Conservation (phyloP, 2,888 invertebrate species). For the Oxyteleia sp. region DNA sequence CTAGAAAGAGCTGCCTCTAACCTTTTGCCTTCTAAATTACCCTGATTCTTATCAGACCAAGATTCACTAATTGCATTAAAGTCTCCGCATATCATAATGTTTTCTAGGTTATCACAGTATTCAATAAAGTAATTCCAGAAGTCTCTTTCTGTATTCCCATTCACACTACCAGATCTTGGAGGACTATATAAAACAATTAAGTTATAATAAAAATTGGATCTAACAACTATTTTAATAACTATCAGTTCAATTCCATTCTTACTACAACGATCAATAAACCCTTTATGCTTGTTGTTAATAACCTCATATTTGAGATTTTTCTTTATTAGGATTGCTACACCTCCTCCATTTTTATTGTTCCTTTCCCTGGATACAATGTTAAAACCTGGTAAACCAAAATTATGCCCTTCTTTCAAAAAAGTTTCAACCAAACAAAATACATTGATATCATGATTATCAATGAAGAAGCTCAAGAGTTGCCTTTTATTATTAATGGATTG, state of each 20-base stretch:
- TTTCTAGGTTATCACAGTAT: neutral
- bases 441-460: neutral
- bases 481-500: constrained; percentile 3
- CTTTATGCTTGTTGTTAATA: neutral
- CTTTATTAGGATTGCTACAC: neutral
- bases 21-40: neutral
- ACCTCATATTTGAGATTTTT: constrained; percentile 10
- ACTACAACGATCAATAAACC: neutral
- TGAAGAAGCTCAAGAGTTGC: neutral
- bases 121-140: constrained; percentile 8
- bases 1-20: neutral
- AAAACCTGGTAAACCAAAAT: neutral
- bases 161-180: neutral
- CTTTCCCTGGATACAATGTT: neutral
- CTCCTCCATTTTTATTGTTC: neutral
- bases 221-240: neutral
- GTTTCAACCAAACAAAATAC: constrained; percentile 20
- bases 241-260: neutral
- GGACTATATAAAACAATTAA: constrained; percentile 16
- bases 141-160: neutral
- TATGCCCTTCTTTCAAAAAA: neutral
- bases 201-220: neutral
- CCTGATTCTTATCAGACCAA: neutral
- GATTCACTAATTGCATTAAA: neutral
- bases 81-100: constrained; percentile 5